Evolutionary conservation across 2,888 invertebrate genomes (phyloP).

Genomic region (Leptothorax acervorum): DNA sequence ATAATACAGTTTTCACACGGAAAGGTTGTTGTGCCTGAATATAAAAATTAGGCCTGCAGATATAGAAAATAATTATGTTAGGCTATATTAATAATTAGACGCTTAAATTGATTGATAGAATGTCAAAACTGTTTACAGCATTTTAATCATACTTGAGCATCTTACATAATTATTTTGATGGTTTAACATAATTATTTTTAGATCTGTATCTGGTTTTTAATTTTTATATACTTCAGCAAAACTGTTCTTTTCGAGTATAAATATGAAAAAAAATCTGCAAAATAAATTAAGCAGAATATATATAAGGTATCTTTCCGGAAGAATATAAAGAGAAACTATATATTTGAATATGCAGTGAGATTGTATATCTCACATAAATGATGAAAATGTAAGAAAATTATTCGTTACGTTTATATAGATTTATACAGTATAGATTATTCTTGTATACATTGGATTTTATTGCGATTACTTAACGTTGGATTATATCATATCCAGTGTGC

Average conservation of each 20-base stretch:
- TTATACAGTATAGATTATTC: not conserved
- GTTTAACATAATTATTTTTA: not conserved
- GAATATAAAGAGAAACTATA: not conserved
- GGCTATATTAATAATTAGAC: not conserved
- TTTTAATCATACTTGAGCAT: not conserved
- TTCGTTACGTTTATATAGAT: not conserved
- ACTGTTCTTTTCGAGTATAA: not conserved
- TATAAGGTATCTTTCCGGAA: not conserved
- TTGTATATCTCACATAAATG: not conserved
- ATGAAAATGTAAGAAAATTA: not conserved
- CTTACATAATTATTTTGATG: not conserved
- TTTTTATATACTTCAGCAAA: not conserved
- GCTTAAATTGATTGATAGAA: not conserved
- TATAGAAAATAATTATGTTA: not conserved
- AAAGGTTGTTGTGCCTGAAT: not conserved
- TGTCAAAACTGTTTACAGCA: not conserved
- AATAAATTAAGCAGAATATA: not conserved
- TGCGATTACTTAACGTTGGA: conserved; percentile 26
- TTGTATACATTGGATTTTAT: not conserved
- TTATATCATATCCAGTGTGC: conserved; percentile 51
- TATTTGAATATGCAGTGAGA: not conserved
- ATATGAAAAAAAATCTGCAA: not conserved
- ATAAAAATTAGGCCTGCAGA: not conserved
- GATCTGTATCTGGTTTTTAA: not conserved
- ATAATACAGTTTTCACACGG: not conserved